These are phyloP conservation scores for Crypturellus undulatus DNA, from an alignment of 2,113 vertebrate genomes.

Conservation along the genomic window DNA sequence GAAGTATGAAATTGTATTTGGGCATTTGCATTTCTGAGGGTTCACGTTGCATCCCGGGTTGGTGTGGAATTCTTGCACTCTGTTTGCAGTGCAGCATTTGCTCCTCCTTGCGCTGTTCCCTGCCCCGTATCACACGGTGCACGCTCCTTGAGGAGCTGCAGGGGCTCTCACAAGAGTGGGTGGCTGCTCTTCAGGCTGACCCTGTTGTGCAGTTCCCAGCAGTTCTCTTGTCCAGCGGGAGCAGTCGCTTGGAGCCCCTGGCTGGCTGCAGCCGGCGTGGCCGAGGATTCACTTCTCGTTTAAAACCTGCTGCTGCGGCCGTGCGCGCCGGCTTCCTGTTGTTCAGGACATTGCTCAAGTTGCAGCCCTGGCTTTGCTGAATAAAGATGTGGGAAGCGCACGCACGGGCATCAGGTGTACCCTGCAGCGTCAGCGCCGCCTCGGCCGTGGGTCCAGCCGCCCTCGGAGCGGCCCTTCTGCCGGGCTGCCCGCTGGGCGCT, in stretches of 20 bases:
- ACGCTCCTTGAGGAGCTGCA: background rate
- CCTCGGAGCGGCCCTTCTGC: background rate
- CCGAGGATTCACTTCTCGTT: background rate
- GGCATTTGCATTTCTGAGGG: background rate
- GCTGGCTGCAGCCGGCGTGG: background rate
- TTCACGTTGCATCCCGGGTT: rapidly evolving
- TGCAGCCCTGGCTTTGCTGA: background rate
- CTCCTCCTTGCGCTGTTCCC: background rate
- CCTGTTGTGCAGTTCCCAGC: background rate
- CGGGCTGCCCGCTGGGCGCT: background rate
- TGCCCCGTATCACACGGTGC: rapidly evolving
- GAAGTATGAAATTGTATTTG: rapidly evolving
- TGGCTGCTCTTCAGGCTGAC: background rate
- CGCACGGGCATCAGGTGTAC: rapidly evolving
- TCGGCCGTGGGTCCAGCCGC: rapidly evolving
- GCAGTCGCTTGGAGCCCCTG: background rate
- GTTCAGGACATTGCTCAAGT: background rate
- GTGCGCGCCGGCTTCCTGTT: background rate
- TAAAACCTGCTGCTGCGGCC: background rate
- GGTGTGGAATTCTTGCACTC: background rate
- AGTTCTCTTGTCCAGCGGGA: background rate
- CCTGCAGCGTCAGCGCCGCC: background rate
- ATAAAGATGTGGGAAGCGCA: background rate
- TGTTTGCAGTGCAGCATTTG: background rate
- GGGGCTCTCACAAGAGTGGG: background rate